phyloP scores from a whole-genome alignment of 2,113 vertebrate genomes.

The Chamaetylas fuelleborni region DNA sequence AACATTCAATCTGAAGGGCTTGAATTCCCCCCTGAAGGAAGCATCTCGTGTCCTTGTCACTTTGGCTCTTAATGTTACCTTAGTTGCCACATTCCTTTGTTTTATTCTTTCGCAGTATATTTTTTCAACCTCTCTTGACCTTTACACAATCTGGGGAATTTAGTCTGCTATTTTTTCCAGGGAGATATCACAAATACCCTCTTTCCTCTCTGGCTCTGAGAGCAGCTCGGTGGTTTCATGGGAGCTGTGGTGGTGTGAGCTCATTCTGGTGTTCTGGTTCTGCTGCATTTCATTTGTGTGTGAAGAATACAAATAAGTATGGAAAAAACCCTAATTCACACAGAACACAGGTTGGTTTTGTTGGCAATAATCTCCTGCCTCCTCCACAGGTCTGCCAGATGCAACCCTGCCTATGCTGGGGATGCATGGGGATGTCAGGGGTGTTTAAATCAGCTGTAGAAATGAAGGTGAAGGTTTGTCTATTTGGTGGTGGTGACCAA shows the following conservation, averaged over 20 bases:
- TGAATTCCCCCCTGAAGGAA: neutral
- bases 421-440: neutral
- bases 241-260: neutral
- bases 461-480: neutral
- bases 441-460: neutral
- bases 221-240: neutral
- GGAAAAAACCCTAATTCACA: neutral
- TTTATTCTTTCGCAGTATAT: neutral
- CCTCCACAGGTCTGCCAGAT: neutral
- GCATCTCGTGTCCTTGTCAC: rapidly evolving
- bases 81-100: neutral
- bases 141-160: neutral
- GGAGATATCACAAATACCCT: neutral
- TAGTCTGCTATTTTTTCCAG: neutral
- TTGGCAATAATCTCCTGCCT: neutral
- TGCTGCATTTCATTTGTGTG: neutral
- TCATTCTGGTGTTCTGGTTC: neutral
- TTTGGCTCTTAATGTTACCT: neutral
- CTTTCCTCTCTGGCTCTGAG: neutral
- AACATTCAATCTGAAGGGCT: neutral
- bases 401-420: neutral
- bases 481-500: neutral
- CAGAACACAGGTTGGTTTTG: neutral
- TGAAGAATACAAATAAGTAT: neutral
- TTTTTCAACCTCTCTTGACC: neutral